A percentile compares a stretch with the other conserved stretches of the same genome.
phyloP scores from a whole-genome alignment of 1,140 invertebrate species.

The Heterodera schachtii region DNA sequence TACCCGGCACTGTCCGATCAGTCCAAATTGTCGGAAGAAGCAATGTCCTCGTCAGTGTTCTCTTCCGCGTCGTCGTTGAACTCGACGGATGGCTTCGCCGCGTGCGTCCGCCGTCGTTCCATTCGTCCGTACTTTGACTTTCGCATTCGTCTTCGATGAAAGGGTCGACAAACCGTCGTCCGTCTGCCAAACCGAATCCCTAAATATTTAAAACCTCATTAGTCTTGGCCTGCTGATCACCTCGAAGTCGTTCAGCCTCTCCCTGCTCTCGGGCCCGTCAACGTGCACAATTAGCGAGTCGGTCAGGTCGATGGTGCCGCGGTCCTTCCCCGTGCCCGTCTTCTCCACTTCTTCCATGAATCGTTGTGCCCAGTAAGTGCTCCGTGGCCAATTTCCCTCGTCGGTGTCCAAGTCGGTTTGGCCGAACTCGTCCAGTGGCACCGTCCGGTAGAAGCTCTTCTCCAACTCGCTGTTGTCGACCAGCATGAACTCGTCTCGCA shows the following conservation, averaged over 20 bases:
- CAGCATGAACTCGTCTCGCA: background rate
- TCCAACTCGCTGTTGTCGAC: slow-evolving; percentile 17
- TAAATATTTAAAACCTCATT: slow-evolving; percentile 1
- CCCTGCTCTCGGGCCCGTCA: slow-evolving; percentile 11
- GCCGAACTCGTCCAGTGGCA: slow-evolving; percentile 39
- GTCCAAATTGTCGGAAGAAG: background rate
- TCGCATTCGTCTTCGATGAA: slow-evolving; percentile 28
- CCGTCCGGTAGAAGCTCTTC: slow-evolving; percentile 41
- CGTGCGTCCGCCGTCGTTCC: background rate
- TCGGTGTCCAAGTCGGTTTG: slow-evolving; percentile 29
- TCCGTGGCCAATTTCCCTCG: slow-evolving; percentile 16
- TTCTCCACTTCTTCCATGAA: slow-evolving; percentile 21
- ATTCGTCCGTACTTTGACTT: background rate
- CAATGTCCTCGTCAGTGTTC: background rate
- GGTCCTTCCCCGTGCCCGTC: background rate
- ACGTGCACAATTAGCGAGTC: slow-evolving; percentile 43
- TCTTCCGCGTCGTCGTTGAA: background rate
- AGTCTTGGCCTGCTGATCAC: slow-evolving; percentile 8
- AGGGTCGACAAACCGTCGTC: slow-evolving; percentile 9
- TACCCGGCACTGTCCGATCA: background rate
- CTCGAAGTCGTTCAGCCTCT: slow-evolving; percentile 40
- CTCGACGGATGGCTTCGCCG: background rate
- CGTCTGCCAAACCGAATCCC: slow-evolving; percentile 45
- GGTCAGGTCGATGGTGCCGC: slow-evolving; percentile 23
- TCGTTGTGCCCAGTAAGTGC: slow-evolving; percentile 14